Base-by-base conservation (phyloP, 1,140 invertebrate species). In the Triops cancriformis region DNA sequence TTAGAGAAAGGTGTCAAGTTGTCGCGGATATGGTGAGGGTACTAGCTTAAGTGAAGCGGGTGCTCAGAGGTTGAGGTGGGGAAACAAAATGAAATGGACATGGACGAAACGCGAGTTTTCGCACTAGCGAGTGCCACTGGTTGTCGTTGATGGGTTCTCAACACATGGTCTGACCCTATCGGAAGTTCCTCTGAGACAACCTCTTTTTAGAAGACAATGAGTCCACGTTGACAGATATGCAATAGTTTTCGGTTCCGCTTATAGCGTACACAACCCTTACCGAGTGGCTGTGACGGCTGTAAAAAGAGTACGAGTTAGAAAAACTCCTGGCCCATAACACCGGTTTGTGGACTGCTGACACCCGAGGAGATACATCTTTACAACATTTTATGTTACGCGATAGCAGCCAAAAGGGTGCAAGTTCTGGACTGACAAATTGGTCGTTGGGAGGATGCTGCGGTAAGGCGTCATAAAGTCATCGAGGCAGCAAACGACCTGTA, bases 331-430 rank as follows among this genome's bases (percentile, higher is more conserved):
- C 10, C 51, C 51, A 64, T 64, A 64, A 64, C 51, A 64, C 51
- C 14, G 51, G n/a, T 18, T 64, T 64, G 51, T 64, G 51, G 51
- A 64, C 51, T 64, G 23, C 18, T 23, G 51, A 64, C 51, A 64
- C 51, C 51, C 51, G 51, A 64, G 51, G 31, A 64, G n/a, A 23
- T 64, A 64, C 51, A 64, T 64, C 51, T 64, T 64, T 64, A 64
- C 51, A 64, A 64, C 51, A 64, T 23, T 64, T 64, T 64, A 64
- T 64, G 51, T 64, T 64, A 64, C 51, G 51, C 51, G 51, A 64
- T 64, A 64, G 51, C 51, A n/a, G 51, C 51, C 14, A 64, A 64
- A 45, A 64, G 51, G 51, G 51, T 64, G 51, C 51, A 64, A 64
- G 51, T n/a, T 64, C 51, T 64, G 18, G 51, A 64, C 51, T 64